Conservation (phyloP, 1,140 invertebrate genomes). For the Brachionus angularis region DNA sequence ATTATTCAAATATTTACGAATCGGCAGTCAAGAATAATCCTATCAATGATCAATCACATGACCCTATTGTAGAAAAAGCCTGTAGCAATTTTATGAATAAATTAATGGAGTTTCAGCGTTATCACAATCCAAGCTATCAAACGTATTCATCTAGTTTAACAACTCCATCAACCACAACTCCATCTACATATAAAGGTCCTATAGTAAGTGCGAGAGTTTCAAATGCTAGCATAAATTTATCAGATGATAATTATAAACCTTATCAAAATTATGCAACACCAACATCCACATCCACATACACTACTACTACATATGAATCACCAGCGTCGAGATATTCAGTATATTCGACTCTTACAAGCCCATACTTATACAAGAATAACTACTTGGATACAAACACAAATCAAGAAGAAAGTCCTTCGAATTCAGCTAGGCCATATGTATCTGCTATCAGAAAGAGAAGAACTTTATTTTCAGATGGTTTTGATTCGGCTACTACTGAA, state of each 20-base stretch:
- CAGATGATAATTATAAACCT: too few relatives aligned
- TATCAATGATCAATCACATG: background rate
- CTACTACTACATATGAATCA: background rate
- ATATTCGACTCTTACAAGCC: background rate
- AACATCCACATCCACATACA: background rate
- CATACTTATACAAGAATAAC: too few relatives aligned
- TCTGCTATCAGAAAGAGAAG: constrained; percentile 29
- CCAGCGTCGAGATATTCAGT: too few relatives aligned
- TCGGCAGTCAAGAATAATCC: background rate
- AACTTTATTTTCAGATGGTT: constrained; percentile 27
- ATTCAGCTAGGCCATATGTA: background rate
- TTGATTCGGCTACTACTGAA: constrained; percentile 13
- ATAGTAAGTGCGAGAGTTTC: constrained; percentile 22
- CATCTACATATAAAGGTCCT: background rate
- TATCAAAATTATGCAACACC: background rate
- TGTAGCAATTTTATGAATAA: constrained; percentile 31
- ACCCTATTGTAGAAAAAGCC: constrained; percentile 39
- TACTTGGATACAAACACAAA: background rate
- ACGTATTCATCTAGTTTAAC: background rate
- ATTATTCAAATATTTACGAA: constrained; percentile 25
- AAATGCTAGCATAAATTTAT: background rate
- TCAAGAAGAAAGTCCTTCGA: background rate
- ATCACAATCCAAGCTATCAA: background rate
- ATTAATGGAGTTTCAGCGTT: constrained; percentile 23
- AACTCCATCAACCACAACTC: background rate